phyloP scores from a whole-genome alignment of 2,888 invertebrate species.

The Plebejus anna region DNA sequence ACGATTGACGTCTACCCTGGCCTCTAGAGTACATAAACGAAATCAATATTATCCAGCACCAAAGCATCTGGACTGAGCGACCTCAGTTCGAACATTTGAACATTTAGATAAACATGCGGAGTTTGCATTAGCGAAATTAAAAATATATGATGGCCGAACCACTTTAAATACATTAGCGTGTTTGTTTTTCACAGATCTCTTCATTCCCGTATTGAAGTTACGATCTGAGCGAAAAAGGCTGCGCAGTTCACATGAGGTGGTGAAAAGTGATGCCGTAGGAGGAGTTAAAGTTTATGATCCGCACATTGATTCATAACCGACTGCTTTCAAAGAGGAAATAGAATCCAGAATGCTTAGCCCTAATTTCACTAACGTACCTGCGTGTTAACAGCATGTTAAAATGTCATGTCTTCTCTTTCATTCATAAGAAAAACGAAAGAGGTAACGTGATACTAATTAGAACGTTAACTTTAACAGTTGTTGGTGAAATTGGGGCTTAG shows the following conservation, averaged over 20 bases:
- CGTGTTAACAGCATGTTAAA: no score
- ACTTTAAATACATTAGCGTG: conserved; percentile 8
- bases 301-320: no score
- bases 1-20: not conserved
- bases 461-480: no score
- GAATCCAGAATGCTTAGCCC: no score
- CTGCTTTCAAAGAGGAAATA: no score
- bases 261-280: not conserved
- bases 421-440: no score
- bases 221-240: not conserved
- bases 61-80: not conserved
- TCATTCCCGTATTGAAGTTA: not conserved
- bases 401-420: no score
- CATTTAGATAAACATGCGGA: conserved; percentile 5
- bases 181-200: not conserved
- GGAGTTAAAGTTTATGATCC: not conserved
- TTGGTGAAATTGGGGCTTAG: no score
- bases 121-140: conserved; percentile 23
- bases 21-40: not conserved
- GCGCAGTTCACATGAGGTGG: not conserved
- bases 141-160: conserved; percentile 7
- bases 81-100: not conserved
- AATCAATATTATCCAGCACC: not conserved
- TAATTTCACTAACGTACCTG: no score
- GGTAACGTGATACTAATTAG: no score